phyloP scores from a whole-genome alignment of 2,113 vertebrate genomes.

The Channa maculata region DNA sequence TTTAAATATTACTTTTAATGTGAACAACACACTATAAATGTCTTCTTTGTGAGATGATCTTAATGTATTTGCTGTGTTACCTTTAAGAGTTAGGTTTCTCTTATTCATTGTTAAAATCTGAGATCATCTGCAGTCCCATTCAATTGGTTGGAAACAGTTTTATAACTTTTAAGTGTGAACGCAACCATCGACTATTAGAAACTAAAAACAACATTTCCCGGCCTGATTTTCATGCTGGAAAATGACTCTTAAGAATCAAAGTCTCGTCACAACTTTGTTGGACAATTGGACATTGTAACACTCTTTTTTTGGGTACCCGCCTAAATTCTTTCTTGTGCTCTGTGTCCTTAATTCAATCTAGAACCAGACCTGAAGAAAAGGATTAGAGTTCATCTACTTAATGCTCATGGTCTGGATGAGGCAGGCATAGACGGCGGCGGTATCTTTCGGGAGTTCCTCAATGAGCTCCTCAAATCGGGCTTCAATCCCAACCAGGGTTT shows the following conservation, averaged over 20 bases:
- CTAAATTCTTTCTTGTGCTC: slow-evolving; percentile 19
- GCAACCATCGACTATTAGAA: slow-evolving; percentile 10
- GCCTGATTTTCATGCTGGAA: slow-evolving; percentile 1
- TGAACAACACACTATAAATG: too few relatives aligned
- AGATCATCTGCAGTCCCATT: background rate
- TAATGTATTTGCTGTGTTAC: too few relatives aligned
- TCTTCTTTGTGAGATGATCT: too few relatives aligned
- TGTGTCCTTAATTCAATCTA: slow-evolving; percentile 49
- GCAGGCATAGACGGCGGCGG: slow-evolving; percentile 98
- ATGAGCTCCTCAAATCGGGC: slow-evolving; percentile 95
- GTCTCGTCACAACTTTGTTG: background rate
- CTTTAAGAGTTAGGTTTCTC: background rate
- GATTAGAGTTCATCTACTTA: slow-evolving; percentile 95
- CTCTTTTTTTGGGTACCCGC: background rate
- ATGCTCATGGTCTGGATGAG: slow-evolving; percentile 96
- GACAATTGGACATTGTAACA: background rate
- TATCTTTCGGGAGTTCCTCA: slow-evolving; percentile 98
- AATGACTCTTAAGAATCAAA: background rate
- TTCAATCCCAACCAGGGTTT: slow-evolving; percentile 99
- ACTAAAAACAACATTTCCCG: slow-evolving; percentile 4
- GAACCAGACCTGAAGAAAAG: slow-evolving; percentile 96
- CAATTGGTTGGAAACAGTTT: background rate
- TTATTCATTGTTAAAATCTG: slow-evolving; percentile 19
- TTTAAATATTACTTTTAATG: too few relatives aligned
- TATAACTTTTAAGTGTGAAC: slow-evolving; percentile 2